phyloP scores from a whole-genome alignment of 2,113 vertebrate species.

The Meleagris gallopavo region DNA sequence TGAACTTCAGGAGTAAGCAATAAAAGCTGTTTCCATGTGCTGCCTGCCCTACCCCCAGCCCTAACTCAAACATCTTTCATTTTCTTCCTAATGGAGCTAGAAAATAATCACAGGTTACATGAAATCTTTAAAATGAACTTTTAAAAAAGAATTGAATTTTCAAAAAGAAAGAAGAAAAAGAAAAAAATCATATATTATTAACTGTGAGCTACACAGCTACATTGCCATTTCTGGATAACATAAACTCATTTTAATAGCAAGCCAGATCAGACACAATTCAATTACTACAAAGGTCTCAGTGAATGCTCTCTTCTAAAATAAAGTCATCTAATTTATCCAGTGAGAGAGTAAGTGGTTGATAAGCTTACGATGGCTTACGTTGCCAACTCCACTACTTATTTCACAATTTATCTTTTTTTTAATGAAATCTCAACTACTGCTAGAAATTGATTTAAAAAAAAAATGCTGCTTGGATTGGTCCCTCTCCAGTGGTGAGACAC shows the following conservation, averaged over 20 bases:
- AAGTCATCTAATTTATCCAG: neutral
- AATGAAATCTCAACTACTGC: neutral
- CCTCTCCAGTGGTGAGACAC: rapidly evolving
- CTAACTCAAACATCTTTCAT: neutral
- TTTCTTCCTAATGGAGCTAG: slow-evolving; percentile 8
- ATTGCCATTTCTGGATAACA: neutral
- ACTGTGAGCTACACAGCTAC: neutral
- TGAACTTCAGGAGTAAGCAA: slow-evolving; percentile 55
- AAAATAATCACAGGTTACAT: neutral
- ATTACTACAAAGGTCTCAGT: neutral
- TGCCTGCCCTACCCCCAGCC: rapidly evolving
- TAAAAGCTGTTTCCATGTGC: neutral
- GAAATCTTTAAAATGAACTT: slow-evolving; percentile 15
- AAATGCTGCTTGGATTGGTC: neutral
- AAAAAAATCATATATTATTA: neutral
- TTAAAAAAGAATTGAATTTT: neutral
- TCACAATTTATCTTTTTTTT: neutral
- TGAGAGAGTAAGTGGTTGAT: neutral
- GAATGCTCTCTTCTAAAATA: rapidly evolving
- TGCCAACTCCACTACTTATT: neutral
- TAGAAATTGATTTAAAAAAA: neutral
- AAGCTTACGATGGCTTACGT: neutral
- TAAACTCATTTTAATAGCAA: neutral
- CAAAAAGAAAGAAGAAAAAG: neutral
- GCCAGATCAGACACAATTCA: neutral